Conservation (phyloP, 2,888 invertebrate genomes). For the Spodoptera littoralis region DNA sequence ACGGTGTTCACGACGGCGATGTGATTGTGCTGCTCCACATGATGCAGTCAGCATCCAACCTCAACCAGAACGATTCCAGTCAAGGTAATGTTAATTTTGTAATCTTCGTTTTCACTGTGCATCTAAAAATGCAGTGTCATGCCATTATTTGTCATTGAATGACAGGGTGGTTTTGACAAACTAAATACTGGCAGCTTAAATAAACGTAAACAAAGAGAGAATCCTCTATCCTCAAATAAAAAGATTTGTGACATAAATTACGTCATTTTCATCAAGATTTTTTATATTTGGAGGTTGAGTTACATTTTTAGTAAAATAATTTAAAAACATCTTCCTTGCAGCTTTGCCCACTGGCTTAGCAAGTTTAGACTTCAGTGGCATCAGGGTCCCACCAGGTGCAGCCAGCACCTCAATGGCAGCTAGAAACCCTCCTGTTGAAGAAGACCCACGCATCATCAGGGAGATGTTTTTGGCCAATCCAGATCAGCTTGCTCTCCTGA, state of each 20-base stretch:
- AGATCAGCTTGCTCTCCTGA: conserved; percentile 95
- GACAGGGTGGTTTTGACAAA: conserved; percentile 62
- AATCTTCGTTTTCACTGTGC: conserved; percentile 52
- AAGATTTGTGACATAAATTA: conserved; percentile 30
- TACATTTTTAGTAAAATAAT: conserved; percentile 47
- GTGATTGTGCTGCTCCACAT: conserved; percentile 95
- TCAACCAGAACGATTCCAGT: conserved; percentile 75
- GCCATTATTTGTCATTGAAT: conserved; percentile 65
- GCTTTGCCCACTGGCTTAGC: conserved; percentile 86
- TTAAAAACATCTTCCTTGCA: conserved; percentile 65
- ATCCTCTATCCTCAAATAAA: conserved; percentile 20
- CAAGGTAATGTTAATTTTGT: conserved; percentile 71
- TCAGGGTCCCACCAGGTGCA: conserved; percentile 91
- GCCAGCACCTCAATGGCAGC: conserved; percentile 78
- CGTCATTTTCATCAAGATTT: conserved; percentile 38
- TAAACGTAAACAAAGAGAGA: conserved; percentile 40
- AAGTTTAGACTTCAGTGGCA: conserved; percentile 95
- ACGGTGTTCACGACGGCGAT: conserved; percentile 96
- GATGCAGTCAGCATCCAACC: conserved; percentile 80
- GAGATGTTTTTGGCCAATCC: conserved; percentile 97
- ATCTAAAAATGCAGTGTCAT: conserved; percentile 77
- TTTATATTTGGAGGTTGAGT: conserved; percentile 28
- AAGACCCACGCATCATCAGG: conserved; percentile 95
- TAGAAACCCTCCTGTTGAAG: conserved; percentile 88
- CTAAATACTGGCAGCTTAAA: conserved; percentile 50